Conservation (phyloP, 1,140 invertebrate genomes). For the Panagrolaimus sp. region DNA sequence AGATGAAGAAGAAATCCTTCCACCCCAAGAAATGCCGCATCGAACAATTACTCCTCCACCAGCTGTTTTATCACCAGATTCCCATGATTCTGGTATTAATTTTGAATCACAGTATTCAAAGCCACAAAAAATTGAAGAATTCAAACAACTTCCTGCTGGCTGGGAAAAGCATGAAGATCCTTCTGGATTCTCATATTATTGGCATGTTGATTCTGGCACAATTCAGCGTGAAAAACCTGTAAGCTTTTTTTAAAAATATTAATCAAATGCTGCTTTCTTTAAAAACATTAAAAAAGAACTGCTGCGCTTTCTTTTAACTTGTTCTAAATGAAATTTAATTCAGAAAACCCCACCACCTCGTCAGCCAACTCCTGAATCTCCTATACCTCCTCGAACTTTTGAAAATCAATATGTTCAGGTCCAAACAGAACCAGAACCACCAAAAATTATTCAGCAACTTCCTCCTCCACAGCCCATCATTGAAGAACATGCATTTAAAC, state of each 20-base stretch:
- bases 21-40: conserved; percentile 18
- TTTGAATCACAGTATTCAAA: conserved; percentile 51
- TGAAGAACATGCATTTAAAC: conserved; percentile 58
- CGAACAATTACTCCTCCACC: conserved; percentile 31
- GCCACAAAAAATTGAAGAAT: conserved; percentile 44
- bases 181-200: conserved; percentile 72
- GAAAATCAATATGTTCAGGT: conserved; percentile 13
- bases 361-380: conserved; percentile 15
- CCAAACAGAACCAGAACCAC: conserved; percentile 17
- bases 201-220: conserved; percentile 95
- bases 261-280: too few species aligned
- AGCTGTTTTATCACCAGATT: conserved; percentile 49
- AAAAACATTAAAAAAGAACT: neutral
- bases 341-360: conserved; percentile 17
- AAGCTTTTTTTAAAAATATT: conserved; percentile 23
- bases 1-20: conserved; percentile 39
- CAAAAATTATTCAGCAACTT: conserved; percentile 22
- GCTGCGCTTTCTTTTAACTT: too few species aligned
- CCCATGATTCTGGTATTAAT: conserved; percentile 53
- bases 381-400: neutral
- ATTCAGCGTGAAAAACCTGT: conserved; percentile 78
- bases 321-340: neutral
- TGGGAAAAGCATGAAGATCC: conserved; percentile 57
- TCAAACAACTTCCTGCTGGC: conserved; percentile 41
- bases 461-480: conserved; percentile 54